phyloP scores from a whole-genome alignment of 2,797 vertebrate genomes.

The Pithecia hirsuta region DNA sequence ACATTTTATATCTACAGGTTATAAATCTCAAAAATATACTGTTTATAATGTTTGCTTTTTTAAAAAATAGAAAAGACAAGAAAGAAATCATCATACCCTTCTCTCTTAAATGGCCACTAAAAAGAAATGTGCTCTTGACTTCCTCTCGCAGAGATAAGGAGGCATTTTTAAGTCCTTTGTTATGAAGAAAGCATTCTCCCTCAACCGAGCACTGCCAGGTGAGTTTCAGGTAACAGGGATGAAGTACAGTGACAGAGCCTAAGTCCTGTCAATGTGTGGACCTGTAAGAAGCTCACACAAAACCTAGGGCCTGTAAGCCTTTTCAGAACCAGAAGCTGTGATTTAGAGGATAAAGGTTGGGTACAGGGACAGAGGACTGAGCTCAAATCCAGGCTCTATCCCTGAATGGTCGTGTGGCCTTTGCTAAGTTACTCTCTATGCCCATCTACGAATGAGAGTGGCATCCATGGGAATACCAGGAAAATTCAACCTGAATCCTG shows the following conservation, averaged over 20 bases:
- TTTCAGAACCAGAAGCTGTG: neutral
- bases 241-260: neutral
- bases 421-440: neutral
- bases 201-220: neutral
- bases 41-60: neutral
- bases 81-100: neutral
- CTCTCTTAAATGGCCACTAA: neutral
- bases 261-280: neutral
- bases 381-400: neutral
- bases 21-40: neutral
- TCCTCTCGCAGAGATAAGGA: neutral
- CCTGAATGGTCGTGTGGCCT: neutral
- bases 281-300: neutral
- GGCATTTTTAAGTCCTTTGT: neutral
- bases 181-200: neutral
- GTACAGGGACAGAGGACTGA: neutral
- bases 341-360: neutral
- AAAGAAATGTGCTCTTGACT: neutral
- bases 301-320: fast-evolving
- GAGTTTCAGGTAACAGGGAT: neutral
- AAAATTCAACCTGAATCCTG: neutral
- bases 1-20: neutral
- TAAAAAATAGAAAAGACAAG: neutral
- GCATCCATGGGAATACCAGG: neutral
- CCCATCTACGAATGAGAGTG: neutral